Evolutionary conservation across 1,140 invertebrate genomes (phyloP), one percentile per base, ranked within the genome.

Genomic region (Frieseomelitta varia): DNA sequence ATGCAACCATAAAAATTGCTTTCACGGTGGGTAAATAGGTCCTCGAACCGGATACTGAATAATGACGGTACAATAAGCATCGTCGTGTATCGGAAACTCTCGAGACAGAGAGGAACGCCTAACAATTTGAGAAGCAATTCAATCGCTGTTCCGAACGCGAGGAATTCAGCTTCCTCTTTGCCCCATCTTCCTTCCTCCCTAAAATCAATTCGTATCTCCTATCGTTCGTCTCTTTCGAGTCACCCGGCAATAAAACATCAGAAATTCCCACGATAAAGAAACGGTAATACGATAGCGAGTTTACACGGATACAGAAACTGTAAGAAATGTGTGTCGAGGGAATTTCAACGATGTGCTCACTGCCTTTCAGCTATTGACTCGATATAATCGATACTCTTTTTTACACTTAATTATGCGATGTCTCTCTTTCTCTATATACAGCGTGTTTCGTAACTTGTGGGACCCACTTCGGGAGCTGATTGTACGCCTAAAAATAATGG

Each of bases 121-220:
- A 55, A 74, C 72, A 55, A 74, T 73, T 73, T 30, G 71, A 73
- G 51, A 55, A 53, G 47, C 51, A 30, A 53, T 73, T 53, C 27
- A 73, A 73, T 73, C 51, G 47, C 24, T 15, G 71, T 53, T 27
- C 27, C 39, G 11, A 55, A n/a, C 15, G 10, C n/a, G n/a, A 53
- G 17, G 47, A 30, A 53, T 74, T 34, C 72, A 55, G 19, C 27
- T 56, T 74, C 19, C 51, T 15, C 53, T 74, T 67, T 14, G 51
- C 10, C 30, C n/a, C 24, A 3, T 72, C 47, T n/a, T 72, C 21
- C 3, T 11, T 10, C 34, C 10, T 27, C 24, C 24, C 24, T 27
- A 27, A 72, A 51, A 51, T 72, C 47, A 27, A 72, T 72, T 72
- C 69, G 15, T 11, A 17, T 53, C 39, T 51, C 47, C 47, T 27